Percentiles rank a stretch among this genome's conserved stretches.
phyloP scores from a whole-genome alignment of 2,888 invertebrate species.

The Agrypnus murinus region DNA sequence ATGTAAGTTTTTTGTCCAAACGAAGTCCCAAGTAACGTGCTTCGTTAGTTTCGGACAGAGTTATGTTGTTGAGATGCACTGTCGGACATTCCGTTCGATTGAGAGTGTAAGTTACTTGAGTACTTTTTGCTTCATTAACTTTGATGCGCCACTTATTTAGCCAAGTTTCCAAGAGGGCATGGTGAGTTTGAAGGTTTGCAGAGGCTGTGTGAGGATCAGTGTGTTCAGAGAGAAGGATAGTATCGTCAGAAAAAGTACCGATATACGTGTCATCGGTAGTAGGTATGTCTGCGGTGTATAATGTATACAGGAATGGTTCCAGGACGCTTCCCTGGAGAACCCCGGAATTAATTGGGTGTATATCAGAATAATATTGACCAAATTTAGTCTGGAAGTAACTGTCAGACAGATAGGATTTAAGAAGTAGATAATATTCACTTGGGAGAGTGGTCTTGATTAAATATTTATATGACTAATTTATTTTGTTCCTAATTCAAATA shows the following conservation, averaged over 20 bases:
- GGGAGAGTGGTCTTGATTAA: neutral
- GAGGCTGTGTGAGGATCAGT: conserved; percentile 45
- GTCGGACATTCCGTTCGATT: conserved; percentile 29
- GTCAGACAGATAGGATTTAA: neutral
- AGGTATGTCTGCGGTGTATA: conserved; percentile 11
- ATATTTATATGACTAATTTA: too few species aligned
- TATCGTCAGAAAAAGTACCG: conserved; percentile 45
- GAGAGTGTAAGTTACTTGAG: conserved; percentile 47
- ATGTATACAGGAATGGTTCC: neutral
- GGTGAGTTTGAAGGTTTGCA: conserved; percentile 49
- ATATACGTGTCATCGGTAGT: conserved; percentile 45
- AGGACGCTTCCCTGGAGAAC: conserved; percentile 18
- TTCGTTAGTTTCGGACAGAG: too few species aligned
- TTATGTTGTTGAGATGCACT: conserved; percentile 48
- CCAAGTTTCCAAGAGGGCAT: conserved; percentile 51
- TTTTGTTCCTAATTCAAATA: too few species aligned
- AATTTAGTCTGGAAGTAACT: neutral
- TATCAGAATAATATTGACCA: neutral
- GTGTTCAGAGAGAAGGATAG: conserved; percentile 46
- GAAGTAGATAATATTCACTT: neutral
- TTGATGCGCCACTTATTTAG: too few species aligned
- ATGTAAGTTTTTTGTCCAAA: too few species aligned
- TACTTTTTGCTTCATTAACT: too few species aligned
- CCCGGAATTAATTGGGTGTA: conserved; percentile 5
- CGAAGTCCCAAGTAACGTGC: too few species aligned